These are phyloP conservation scores for Sarcophilus harrisii DNA, from an alignment of 2,797 vertebrate species.

Conservation along the genomic window DNA sequence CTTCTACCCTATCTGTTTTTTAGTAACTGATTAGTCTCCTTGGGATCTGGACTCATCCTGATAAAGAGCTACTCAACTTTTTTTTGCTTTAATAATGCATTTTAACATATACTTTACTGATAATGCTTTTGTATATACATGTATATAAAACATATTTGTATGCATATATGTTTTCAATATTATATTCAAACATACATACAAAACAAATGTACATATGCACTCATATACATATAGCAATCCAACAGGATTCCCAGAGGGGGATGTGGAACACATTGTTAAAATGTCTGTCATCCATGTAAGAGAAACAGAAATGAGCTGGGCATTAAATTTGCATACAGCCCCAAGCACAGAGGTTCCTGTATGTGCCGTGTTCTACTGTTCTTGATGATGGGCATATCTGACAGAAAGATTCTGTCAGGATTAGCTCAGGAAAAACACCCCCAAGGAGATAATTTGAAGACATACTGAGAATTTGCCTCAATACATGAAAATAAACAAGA, in stretches of 20 bases:
- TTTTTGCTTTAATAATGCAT: constrained; percentile 74
- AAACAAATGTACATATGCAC: constrained; percentile 61
- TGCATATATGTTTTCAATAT: constrained; percentile 74
- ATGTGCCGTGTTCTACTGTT: constrained; percentile 78
- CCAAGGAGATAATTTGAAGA: constrained; percentile 89
- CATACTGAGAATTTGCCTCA: constrained; percentile 87
- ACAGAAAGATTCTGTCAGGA: constrained; percentile 86
- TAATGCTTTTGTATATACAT: constrained; percentile 76
- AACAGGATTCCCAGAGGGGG: constrained; percentile 82
- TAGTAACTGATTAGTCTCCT: constrained; percentile 85
- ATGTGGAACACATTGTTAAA: constrained; percentile 84
- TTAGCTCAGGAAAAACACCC: constrained; percentile 87
- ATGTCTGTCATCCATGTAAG: constrained; percentile 84
- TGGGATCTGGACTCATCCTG: constrained; percentile 81
- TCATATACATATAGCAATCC: constrained; percentile 77
- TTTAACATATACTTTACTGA: constrained; percentile 73
- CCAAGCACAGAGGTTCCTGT: constrained; percentile 85
- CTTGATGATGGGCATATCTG: constrained; percentile 89
- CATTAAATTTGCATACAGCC: constrained; percentile 90
- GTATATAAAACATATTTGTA: constrained; percentile 74
- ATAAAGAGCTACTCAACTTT: constrained; percentile 80
- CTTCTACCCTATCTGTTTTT: constrained; percentile 81
- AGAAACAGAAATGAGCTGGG: constrained; percentile 87
- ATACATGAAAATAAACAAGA: constrained; percentile 87
- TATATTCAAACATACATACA: constrained; percentile 67